Conservation (phyloP, 2,113 vertebrate genomes). For the Centropus bengalensis region DNA sequence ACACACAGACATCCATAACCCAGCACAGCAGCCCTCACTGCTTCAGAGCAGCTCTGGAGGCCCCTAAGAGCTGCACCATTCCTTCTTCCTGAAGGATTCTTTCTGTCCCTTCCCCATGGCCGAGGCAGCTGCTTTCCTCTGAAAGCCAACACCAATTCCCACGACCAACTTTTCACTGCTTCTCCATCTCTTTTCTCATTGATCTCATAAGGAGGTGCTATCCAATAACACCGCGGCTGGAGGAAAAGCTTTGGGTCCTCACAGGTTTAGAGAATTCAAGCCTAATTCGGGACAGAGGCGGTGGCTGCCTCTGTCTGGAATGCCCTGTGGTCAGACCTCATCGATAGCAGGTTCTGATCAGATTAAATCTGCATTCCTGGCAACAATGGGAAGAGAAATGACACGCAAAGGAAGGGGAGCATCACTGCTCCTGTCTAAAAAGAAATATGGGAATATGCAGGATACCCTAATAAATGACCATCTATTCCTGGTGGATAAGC, state of each 20-base stretch:
- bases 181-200: neutral
- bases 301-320: neutral
- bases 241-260: neutral
- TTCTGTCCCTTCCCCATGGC: neutral
- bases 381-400: neutral
- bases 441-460: fast-evolving
- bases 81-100: neutral
- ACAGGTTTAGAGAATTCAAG: neutral
- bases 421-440: neutral
- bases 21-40: neutral
- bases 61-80: neutral
- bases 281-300: neutral
- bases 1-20: neutral
- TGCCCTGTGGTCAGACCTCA: neutral
- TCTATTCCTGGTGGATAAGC: fast-evolving
- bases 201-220: neutral
- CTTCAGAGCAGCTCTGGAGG: neutral
- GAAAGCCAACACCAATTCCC: neutral
- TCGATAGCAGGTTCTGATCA: neutral
- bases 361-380: neutral
- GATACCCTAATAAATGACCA: neutral
- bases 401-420: neutral
- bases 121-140: neutral
- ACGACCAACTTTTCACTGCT: neutral
- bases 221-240: neutral